A percentile compares a stretch with the other conserved stretches of the same genome.
phyloP scores from a whole-genome alignment of 2,113 vertebrate genomes.

The Leptosomus discolor region DNA sequence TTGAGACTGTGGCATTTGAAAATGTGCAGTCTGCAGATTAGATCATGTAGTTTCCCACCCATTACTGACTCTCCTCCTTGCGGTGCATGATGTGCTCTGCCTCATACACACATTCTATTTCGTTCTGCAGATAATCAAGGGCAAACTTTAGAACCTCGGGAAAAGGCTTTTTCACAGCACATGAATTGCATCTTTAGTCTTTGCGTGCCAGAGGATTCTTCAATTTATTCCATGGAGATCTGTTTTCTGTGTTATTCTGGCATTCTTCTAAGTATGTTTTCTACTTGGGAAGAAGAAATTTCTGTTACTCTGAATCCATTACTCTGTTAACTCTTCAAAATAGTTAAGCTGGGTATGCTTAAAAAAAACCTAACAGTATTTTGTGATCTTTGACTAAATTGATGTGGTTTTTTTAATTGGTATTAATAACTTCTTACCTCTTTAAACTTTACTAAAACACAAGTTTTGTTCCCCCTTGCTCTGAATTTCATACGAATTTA shows the following conservation, averaged over 20 bases:
- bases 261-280: constrained; percentile 59
- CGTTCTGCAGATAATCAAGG: constrained; percentile 71
- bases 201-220: constrained; percentile 64
- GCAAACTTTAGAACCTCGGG: constrained; percentile 67
- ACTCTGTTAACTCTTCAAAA: constrained; percentile 45
- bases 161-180: constrained; percentile 66
- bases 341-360: not conserved
- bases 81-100: not conserved
- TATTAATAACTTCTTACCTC: not conserved
- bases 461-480: not conserved
- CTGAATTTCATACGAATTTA: constrained; percentile 35
- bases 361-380: too few relatives aligned
- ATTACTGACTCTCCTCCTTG: constrained; percentile 38
- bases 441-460: not conserved
- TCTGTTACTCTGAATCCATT: constrained; percentile 59
- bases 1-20: constrained; percentile 60
- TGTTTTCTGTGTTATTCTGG: constrained; percentile 62
- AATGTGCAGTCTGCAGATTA: constrained; percentile 62
- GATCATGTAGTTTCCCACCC: constrained; percentile 58
- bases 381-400: not conserved
- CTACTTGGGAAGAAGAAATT: constrained; percentile 56
- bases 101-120: constrained; percentile 49
- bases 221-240: constrained; percentile 65
- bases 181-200: constrained; percentile 67
- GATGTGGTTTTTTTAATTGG: constrained; percentile 6